phyloP scores from a whole-genome alignment of 2,888 invertebrate genomes.

The Agonopterix subpropinquella region DNA sequence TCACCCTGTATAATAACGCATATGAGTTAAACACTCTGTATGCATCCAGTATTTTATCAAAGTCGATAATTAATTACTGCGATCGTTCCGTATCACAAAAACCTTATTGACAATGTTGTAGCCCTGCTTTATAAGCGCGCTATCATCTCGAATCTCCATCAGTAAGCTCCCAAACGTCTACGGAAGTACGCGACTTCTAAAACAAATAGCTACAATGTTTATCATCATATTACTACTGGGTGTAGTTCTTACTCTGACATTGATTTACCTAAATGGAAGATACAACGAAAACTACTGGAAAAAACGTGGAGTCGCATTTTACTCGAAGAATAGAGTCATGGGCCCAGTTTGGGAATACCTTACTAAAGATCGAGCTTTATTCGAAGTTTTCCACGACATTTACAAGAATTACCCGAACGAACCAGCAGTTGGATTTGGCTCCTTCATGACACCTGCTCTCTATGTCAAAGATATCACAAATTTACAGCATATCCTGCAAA shows the following conservation, averaged over 20 bases:
- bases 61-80: no score
- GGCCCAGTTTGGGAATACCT: slow-evolving; percentile 39
- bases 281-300: slow-evolving; percentile 44
- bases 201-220: no score
- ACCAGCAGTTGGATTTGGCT: slow-evolving; percentile 38
- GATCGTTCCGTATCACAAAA: no score
- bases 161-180: no score
- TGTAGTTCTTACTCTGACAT: slow-evolving; percentile 10
- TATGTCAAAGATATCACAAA: slow-evolving; percentile 24
- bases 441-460: slow-evolving; percentile 17
- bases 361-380: slow-evolving; percentile 24
- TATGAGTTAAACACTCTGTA: no score
- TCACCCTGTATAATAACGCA: no score
- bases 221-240: slow-evolving; percentile 3
- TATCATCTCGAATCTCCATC: no score
- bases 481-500: slow-evolving; percentile 22
- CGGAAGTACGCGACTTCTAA: no score
- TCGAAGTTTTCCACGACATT: slow-evolving; percentile 31
- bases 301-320: slow-evolving; percentile 37
- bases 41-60: no score
- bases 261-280: slow-evolving; percentile 25
- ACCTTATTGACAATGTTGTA: no score
- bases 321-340: slow-evolving; percentile 25
- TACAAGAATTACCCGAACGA: slow-evolving; percentile 35
- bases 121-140: no score